Evolutionary conservation across 1,140 invertebrate genomes (phyloP).

Genomic region (Drosophila equinoxialis): DNA sequence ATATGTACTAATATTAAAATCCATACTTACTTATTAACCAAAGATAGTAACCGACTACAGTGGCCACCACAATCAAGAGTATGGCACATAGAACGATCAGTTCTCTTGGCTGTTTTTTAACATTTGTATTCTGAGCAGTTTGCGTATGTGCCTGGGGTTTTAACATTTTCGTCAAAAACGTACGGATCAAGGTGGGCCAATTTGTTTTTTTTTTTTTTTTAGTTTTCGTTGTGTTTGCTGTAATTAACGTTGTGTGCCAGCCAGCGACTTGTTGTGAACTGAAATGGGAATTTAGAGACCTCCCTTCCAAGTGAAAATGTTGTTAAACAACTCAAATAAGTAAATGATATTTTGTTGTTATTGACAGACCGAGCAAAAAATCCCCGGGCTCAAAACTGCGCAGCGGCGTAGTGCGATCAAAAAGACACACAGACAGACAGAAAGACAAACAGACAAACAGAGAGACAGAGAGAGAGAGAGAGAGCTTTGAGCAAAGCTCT

Average conservation of each 20-base stretch:
- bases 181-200: background rate
- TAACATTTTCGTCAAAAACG: conserved; percentile 18
- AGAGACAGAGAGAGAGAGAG: background rate
- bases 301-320: conserved; percentile 25
- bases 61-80: conserved; percentile 52
- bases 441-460: background rate
- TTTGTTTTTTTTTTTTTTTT: background rate
- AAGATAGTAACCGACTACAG: conserved; percentile 46
- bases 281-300: conserved; percentile 20
- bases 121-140: conserved; percentile 18
- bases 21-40: conserved; percentile 58
- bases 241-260: conserved; percentile 31
- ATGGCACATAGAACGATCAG: conserved; percentile 43
- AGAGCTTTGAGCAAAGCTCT: conserved; percentile 25
- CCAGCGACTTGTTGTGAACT: conserved; percentile 50
- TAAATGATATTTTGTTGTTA: conserved; percentile 27
- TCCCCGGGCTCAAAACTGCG: conserved; percentile 30
- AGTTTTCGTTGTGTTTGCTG: background rate
- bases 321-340: conserved; percentile 37
- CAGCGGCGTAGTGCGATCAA: conserved; percentile 24
- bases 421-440: too few relatives aligned
- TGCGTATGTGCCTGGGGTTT: conserved; percentile 19
- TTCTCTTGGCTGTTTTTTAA: conserved; percentile 29
- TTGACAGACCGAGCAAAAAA: conserved; percentile 21
- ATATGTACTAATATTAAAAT: background rate